phyloP scores from a whole-genome alignment of 2,113 vertebrate genomes.

The Gambusia affinis region DNA sequence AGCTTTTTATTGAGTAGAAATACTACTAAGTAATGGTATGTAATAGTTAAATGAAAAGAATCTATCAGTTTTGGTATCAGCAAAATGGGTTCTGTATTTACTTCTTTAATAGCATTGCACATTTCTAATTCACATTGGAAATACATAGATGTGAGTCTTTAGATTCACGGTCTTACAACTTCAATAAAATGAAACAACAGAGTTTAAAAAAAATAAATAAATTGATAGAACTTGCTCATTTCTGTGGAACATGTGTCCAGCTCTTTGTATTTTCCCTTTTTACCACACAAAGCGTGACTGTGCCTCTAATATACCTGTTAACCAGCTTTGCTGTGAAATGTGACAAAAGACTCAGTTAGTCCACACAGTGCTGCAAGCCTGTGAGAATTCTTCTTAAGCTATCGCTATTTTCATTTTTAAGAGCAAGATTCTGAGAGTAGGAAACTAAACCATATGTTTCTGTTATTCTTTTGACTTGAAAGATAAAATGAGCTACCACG shows the following conservation, averaged over 20 bases:
- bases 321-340: conserved; percentile 28
- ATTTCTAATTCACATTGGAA: background rate
- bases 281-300: conserved; percentile 6
- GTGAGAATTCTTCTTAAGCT: conserved; percentile 7
- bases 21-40: too few species aligned
- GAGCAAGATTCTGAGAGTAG: conserved; percentile 4
- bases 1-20: too few species aligned
- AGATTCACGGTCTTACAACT: background rate
- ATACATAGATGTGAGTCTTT: background rate
- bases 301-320: conserved; percentile 30
- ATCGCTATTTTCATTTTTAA: conserved; percentile 17
- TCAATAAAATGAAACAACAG: background rate
- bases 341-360: conserved; percentile 7
- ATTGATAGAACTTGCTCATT: background rate
- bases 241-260: background rate
- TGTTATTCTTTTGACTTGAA: conserved; percentile 9
- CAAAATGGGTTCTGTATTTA: too few species aligned
- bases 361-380: conserved; percentile 1
- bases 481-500: conserved; percentile 12
- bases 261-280: background rate
- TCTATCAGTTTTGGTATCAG: too few species aligned
- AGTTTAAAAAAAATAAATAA: background rate
- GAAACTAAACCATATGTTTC: conserved; percentile 18
- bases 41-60: too few species aligned
- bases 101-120: too few species aligned